phyloP scores from a whole-genome alignment of 2,888 invertebrate genomes.

The Caenorhabditis plicata region DNA sequence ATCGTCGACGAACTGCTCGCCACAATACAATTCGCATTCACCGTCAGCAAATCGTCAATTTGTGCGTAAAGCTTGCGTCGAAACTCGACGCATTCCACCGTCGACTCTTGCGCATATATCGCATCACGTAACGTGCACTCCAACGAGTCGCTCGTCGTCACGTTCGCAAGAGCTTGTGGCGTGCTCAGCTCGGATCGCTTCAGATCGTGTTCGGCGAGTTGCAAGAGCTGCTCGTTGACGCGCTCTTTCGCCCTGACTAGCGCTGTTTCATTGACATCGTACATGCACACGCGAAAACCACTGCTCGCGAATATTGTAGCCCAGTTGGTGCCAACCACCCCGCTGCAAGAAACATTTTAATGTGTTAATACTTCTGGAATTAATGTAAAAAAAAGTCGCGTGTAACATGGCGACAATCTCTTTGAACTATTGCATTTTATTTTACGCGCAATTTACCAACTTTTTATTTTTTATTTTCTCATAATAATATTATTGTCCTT shows the following conservation, averaged over 20 bases:
- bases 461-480: too few species aligned
- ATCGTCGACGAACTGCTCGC: constrained; percentile 93
- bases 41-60: constrained; percentile 73
- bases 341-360: constrained; percentile 76
- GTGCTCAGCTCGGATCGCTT: constrained; percentile 30
- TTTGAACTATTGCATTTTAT: too few species aligned
- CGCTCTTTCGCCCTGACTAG: constrained; percentile 41
- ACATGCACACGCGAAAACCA: constrained; percentile 84
- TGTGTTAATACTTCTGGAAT: too few species aligned
- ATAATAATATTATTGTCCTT: too few species aligned
- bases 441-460: too few species aligned
- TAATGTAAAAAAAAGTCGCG: neutral
- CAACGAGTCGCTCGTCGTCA: constrained; percentile 28
- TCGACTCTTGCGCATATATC: constrained; percentile 76
- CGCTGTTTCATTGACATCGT: too few species aligned
- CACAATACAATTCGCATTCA: constrained; percentile 70
- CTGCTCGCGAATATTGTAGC: constrained; percentile 92
- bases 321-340: constrained; percentile 93
- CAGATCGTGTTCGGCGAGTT: constrained; percentile 18
- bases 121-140: constrained; percentile 33
- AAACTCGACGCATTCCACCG: constrained; percentile 83
- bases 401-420: too few species aligned
- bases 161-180: constrained; percentile 47
- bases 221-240: constrained; percentile 22
- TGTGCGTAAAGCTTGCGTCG: constrained; percentile 79